These are phyloP conservation scores for Tetramorium simillimum DNA, from an alignment of 1,140 invertebrate species.

Conservation along the genomic window DNA sequence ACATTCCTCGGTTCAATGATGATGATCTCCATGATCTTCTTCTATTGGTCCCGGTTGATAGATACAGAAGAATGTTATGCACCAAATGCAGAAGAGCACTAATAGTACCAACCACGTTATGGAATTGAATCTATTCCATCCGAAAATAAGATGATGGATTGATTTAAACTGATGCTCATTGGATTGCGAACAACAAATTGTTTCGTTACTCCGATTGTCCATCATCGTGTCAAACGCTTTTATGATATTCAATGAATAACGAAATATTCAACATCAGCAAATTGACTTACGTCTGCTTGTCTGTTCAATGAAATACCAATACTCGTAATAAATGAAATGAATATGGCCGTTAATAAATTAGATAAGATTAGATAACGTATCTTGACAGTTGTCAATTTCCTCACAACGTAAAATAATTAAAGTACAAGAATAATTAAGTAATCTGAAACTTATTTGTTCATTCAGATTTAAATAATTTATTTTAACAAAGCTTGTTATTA, in stretches of 20 bases:
- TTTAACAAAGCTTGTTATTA: not conserved
- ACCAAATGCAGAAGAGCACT: constrained; percentile 70
- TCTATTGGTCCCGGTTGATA: constrained; percentile 37
- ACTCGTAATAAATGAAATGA: not conserved
- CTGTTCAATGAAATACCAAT: not conserved
- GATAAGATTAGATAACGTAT: constrained; percentile 56
- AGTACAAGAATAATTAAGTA: not conserved
- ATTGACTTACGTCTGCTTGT: not conserved
- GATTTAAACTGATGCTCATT: not conserved
- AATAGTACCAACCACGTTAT: constrained; percentile 59
- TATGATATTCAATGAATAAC: not conserved
- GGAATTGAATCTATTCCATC: constrained; percentile 75
- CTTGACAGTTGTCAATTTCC: not conserved
- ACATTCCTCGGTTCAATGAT: not conserved
- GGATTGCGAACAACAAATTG: not conserved
- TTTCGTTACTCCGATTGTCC: not conserved
- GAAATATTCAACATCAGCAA: not conserved
- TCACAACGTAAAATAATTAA: no score
- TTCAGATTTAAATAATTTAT: not conserved
- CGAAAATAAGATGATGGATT: constrained; percentile 65
- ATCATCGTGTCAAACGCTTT: not conserved
- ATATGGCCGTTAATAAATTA: not conserved
- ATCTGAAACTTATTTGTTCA: not conserved
- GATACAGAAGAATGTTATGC: constrained; percentile 62
- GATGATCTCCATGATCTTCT: constrained; percentile 2